Evolutionary conservation across 2,113 vertebrate genomes (phyloP).

Genomic region (Cyprinodon variegatus): DNA sequence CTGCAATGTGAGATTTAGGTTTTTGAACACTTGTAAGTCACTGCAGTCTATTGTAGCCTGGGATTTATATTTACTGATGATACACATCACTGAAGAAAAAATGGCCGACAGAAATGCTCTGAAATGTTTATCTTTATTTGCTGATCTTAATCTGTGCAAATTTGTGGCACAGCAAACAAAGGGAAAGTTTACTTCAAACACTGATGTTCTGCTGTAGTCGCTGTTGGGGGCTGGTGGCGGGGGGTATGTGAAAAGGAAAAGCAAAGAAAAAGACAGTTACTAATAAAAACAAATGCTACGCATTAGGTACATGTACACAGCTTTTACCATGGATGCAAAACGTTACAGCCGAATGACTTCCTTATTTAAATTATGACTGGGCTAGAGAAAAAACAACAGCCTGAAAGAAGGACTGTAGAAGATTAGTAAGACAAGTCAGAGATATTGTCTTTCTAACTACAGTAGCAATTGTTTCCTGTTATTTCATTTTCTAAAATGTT

Average conservation of each 20-base stretch:
- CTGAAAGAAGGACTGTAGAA: conserved; percentile 31
- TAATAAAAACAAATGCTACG: conserved; percentile 67
- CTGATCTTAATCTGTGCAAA: conserved; percentile 26
- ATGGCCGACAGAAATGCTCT: background rate
- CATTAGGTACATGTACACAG: conserved; percentile 55
- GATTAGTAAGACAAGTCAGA: conserved; percentile 8
- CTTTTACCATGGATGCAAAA: conserved; percentile 43
- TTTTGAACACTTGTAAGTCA: conserved; percentile 9
- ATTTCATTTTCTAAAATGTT: background rate
- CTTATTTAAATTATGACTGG: conserved; percentile 63
- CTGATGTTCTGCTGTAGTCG: conserved; percentile 17
- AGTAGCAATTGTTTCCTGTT: background rate
- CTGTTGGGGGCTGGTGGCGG: too few relatives aligned
- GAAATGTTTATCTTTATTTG: conserved; percentile 43
- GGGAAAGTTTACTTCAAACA: conserved; percentile 23
- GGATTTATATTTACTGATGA: background rate
- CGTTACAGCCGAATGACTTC: conserved; percentile 64
- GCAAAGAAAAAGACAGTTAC: conserved; percentile 23
- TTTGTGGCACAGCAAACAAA: conserved; percentile 33
- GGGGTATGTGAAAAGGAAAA: background rate
- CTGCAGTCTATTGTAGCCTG: background rate
- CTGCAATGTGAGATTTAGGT: background rate
- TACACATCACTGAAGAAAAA: conserved; percentile 23
- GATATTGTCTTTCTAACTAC: background rate
- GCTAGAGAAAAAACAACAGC: conserved; percentile 40